Base-by-base conservation (phyloP, 2,797 vertebrate species). In the Morus bassanus region DNA sequence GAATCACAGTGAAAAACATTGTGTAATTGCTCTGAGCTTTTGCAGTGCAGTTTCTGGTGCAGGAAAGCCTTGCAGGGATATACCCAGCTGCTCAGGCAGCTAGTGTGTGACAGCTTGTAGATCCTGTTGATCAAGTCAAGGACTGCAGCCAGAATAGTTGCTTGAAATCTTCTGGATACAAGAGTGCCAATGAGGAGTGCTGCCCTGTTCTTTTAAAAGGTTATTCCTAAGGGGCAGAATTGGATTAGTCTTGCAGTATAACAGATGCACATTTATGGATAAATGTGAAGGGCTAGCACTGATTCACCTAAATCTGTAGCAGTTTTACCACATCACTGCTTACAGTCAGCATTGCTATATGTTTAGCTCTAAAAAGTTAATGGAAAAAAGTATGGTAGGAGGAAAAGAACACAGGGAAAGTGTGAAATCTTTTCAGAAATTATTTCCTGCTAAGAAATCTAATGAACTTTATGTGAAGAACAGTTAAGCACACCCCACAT, bases 121-220 rank as follows among this genome's bases (percentile, higher is more conserved):
- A 93, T 95, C 93, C 91, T 86, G 89, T 92, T 88, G 82, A 92
- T 91, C 94, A 48, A 85, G 93, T 96, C 91, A 88, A 75, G 67
- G 85, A 73, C 87, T 85, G 85, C 28, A 72, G 57, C 28, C 81
- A 41, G 53, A 90, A 96, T 95, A 93, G 97, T 85, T 89, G 70
- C 82, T 72, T 87, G 59, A 95, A 94, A 60, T 93, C 86, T 96
- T 82, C 81, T 69, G 91, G 45, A n/a, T 94, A 43, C 67, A 59
- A 48, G 74, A 82, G 30, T 78, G 77, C 84, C 59, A 90, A 43
- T 48, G 79, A 94, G 64, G 27, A 86, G 70, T 68, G 46, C 76
- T 94, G 28, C 54, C 48, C 61, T 24, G 56, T 89, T 88, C 70
- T 84, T 75, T 76, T 80, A 35, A 95, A 83, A 95, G 76, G 75